Evolutionary conservation across 2,113 vertebrate species (phyloP).

Genomic region (Varanus komodoensis): DNA sequence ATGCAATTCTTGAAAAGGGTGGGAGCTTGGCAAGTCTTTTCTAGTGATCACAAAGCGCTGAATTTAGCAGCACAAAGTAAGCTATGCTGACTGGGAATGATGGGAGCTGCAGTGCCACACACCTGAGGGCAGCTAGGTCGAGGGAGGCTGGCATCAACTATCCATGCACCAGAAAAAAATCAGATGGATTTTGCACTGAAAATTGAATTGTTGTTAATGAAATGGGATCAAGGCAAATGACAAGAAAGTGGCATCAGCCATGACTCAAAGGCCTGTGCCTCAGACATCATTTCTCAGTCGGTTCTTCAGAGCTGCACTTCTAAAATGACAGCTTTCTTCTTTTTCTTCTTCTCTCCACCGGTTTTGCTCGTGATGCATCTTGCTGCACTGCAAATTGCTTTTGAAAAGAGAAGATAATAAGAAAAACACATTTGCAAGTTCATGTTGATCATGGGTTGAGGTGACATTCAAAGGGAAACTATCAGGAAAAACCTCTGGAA

Average conservation of each 20-base stretch:
- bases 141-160: too few relatives aligned
- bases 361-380: too few relatives aligned
- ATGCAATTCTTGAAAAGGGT: not conserved
- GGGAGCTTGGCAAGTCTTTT: not conserved
- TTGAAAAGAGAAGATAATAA: not conserved
- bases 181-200: not conserved
- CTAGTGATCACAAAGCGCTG: not conserved
- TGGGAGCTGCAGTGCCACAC: too few relatives aligned
- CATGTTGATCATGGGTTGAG: not conserved
- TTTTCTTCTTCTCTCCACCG: not conserved
- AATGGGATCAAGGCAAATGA: not conserved
- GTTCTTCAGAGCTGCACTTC: not conserved
- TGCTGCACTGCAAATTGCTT: not conserved
- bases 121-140: too few relatives aligned
- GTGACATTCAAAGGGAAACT: not conserved
- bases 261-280: not conserved
- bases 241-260: not conserved
- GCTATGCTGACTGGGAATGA: too few relatives aligned
- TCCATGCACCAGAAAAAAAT: not conserved
- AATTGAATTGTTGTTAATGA: not conserved
- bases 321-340: not conserved
- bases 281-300: not conserved
- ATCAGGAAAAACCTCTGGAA: not conserved
- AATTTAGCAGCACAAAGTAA: not conserved
- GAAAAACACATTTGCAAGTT: not conserved